These are phyloP conservation scores for Polypedilum vanderplanki DNA, from an alignment of 1,140 invertebrate species.

Conservation along the genomic window DNA sequence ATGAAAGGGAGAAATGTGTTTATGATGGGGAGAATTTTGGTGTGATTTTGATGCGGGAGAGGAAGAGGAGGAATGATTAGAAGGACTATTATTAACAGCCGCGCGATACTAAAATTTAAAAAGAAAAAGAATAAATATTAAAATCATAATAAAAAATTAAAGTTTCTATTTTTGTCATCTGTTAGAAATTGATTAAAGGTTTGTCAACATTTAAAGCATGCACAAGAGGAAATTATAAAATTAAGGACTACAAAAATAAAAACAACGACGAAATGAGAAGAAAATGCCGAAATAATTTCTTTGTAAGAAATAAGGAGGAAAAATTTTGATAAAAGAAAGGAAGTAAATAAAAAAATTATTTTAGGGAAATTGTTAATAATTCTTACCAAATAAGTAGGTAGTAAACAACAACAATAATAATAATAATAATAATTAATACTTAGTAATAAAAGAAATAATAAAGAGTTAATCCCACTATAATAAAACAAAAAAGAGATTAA, in stretches of 20 bases:
- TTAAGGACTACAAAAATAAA: too few relatives aligned
- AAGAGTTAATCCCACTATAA: background rate
- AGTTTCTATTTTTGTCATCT: background rate
- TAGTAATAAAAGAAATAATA: background rate
- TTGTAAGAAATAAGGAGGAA: too few relatives aligned
- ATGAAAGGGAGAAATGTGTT: slow-evolving; percentile 46
- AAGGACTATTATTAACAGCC: slow-evolving; percentile 45
- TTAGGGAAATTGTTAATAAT: background rate
- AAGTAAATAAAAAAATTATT: too few relatives aligned
- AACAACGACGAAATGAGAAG: too few relatives aligned
- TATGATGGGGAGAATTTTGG: slow-evolving; percentile 53
- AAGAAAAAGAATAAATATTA: slow-evolving; percentile 21
- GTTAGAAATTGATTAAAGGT: too few relatives aligned
- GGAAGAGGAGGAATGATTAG: background rate
- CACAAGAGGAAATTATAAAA: too few relatives aligned
- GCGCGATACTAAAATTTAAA: slow-evolving; percentile 40
- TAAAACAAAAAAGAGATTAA: background rate
- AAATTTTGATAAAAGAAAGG: too few relatives aligned
- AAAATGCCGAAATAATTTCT: too few relatives aligned
- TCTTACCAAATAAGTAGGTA: too few relatives aligned
- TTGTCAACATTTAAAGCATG: too few relatives aligned
- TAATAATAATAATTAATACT: slow-evolving; percentile 1
- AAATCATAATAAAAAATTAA: slow-evolving; percentile 32
- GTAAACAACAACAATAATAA: background rate
- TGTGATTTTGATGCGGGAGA: slow-evolving; percentile 11